These are phyloP conservation scores for Anthopleura sola DNA, from an alignment of 64 coral and sea anemone genomes.

Conservation along the genomic window DNA sequence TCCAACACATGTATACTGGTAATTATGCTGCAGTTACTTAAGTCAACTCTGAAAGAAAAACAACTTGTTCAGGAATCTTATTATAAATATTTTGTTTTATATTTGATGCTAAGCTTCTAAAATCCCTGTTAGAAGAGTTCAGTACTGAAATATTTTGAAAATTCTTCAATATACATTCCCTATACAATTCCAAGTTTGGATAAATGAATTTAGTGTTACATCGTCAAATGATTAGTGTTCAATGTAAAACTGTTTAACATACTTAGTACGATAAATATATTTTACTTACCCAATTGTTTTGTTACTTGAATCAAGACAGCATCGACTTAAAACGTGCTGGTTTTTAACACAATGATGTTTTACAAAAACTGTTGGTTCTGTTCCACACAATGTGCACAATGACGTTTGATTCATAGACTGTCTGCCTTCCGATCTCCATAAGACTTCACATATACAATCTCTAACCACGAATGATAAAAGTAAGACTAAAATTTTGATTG, in stretches of 20 bases:
- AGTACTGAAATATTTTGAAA: too few species aligned
- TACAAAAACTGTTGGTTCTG: neutral
- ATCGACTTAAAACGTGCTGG: neutral
- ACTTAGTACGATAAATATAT: neutral
- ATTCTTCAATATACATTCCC: too few species aligned
- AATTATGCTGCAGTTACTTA: conserved; percentile 31
- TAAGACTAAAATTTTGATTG: neutral
- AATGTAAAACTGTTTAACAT: neutral
- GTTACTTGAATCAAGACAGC: conserved; percentile 15
- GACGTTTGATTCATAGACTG: neutral
- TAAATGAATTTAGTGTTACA: too few species aligned
- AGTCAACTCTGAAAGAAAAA: conserved; percentile 34
- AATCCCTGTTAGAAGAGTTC: neutral
- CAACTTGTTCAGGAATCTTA: neutral
- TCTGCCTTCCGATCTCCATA: neutral
- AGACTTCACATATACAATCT: neutral
- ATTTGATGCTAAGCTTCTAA: neutral
- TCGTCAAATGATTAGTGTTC: neutral
- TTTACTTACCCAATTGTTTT: conserved; percentile 14
- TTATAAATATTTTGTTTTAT: neutral
- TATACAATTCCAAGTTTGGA: too few species aligned
- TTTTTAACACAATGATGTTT: neutral
- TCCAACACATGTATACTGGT: neutral
- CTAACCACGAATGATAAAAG: neutral
- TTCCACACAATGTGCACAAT: conserved; percentile 14